Percentiles rank a stretch among this genome's conserved stretches.
These are phyloP conservation scores for Acronicta aceris DNA, from an alignment of 2,888 invertebrate genomes.

Conservation along the genomic window DNA sequence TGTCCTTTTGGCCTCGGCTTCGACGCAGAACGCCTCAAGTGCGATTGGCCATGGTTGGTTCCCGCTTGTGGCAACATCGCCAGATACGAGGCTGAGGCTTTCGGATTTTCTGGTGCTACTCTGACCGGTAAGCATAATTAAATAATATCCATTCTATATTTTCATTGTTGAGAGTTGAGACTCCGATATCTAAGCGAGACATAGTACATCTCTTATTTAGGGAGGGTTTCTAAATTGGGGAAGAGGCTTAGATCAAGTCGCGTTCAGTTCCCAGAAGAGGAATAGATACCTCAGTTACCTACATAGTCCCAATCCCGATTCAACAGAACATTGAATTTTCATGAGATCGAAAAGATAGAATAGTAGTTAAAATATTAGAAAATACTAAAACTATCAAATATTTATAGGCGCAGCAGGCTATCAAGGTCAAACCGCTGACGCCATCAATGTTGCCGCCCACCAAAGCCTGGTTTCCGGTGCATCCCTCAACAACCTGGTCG, in stretches of 20 bases:
- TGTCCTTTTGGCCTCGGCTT: constrained; percentile 95
- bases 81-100: constrained; percentile 86
- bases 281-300: too few relatives aligned
- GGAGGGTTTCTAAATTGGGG: too few relatives aligned
- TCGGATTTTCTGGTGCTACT: constrained; percentile 80
- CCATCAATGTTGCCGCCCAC: constrained; percentile 84
- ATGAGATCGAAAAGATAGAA: too few relatives aligned
- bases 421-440: constrained; percentile 83
- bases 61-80: constrained; percentile 89
- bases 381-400: too few relatives aligned
- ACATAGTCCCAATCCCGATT: too few relatives aligned
- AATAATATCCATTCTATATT: neutral
- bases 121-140: constrained; percentile 73
- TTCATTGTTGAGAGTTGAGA: too few relatives aligned
- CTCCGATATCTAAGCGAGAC: too few relatives aligned
- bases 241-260: too few relatives aligned
- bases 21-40: constrained; percentile 91
- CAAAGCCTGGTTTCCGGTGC: constrained; percentile 85
- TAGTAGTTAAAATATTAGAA: too few relatives aligned
- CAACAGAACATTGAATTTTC: too few relatives aligned
- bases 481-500: constrained; percentile 80
- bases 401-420: constrained; percentile 82
- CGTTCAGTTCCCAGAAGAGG: too few relatives aligned
- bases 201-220: too few relatives aligned
- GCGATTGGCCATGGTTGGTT: constrained; percentile 95